Percentiles rank a stretch among this genome's conserved stretches.
phyloP scores from a whole-genome alignment of 2,888 invertebrate species.

The Eupithecia tripunctaria region DNA sequence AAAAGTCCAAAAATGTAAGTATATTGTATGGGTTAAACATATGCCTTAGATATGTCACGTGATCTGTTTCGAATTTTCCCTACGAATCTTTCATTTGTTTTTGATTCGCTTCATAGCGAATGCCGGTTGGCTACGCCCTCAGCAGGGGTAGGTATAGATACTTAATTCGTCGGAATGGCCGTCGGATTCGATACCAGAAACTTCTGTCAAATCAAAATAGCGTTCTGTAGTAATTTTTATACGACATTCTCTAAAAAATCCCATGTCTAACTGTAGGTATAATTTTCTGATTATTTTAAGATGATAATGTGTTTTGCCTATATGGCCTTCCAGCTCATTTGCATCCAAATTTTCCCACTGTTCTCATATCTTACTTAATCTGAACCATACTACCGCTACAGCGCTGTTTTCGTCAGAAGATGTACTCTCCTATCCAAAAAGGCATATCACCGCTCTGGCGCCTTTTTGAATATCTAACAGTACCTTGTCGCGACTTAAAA shows the following conservation, averaged over 20 bases:
- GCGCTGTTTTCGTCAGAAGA: not conserved
- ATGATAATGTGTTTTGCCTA: not conserved
- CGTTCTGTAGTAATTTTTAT: too few species aligned
- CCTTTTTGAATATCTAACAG: constrained; percentile 54
- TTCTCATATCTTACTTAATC: constrained; percentile 6
- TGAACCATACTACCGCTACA: not conserved
- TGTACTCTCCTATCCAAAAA: not conserved
- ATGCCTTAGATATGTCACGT: too few species aligned
- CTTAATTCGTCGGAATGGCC: too few species aligned
- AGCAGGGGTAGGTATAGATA: too few species aligned
- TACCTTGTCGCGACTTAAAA: constrained; percentile 60
- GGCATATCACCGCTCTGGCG: constrained; percentile 8
- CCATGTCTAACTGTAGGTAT: not conserved
- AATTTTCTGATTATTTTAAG: not conserved
- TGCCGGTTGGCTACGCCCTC: too few species aligned
- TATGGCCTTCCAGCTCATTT: not conserved
- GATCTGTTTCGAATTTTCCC: too few species aligned
- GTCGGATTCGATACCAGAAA: too few species aligned
- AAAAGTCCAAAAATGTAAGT: too few species aligned
- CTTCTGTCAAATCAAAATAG: too few species aligned
- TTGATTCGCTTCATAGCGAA: too few species aligned
- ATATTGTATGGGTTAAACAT: too few species aligned
- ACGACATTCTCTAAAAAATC: not conserved
- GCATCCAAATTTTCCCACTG: constrained; percentile 6
- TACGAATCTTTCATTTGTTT: too few species aligned